Evolutionary conservation across 2,888 invertebrate species (phyloP), one percentile per base, ranked within the genome.

Genomic region (Aphrophora alni): DNA sequence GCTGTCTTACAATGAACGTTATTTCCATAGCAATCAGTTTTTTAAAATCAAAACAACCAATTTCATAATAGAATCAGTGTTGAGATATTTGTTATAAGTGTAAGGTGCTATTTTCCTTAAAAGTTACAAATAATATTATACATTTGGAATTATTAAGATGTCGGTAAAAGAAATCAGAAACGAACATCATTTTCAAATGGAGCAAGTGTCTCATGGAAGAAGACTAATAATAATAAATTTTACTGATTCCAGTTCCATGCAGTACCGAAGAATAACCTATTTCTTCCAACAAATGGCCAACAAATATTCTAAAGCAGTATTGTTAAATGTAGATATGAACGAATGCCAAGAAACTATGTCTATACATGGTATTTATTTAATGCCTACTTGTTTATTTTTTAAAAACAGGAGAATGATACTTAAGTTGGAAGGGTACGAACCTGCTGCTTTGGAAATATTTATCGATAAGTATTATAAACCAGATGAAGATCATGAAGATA

Each of bases 311-410:
- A 92, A 94, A 85, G 98, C 97, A 17, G 92, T 97, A 21, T 99
- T 99, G 87, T 89, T 98, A 21, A 97, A 98, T 89, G 96, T 99
- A 10, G 98, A 98, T 88, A 98, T 99, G 24, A 98, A 99, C 87
- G 93, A 94, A 88, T 98, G 97, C 86, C 93, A 94, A 85, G 97
- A 96, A 85, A 95, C 96, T 12, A 97, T 98, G 0, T 92, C 94
- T 28, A 90, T 92, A 17, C 95, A 98, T 87, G 96, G 96, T 78
- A 95, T 99, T 68, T 94, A 94, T 80, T 97, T 98, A 0, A 98
- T 99, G 98, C 99, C 99, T 27, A 99, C 99, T 0, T 99, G 99
- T 87, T 93, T 98, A 84, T 97, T 99, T 87, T 98, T 96, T 88
- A 93, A 95, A 85, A 98, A 95, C 88, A 91, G 93, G 87, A 93